phyloP scores from a whole-genome alignment of 2,797 vertebrate species.

The Pogoniulus pusillus region DNA sequence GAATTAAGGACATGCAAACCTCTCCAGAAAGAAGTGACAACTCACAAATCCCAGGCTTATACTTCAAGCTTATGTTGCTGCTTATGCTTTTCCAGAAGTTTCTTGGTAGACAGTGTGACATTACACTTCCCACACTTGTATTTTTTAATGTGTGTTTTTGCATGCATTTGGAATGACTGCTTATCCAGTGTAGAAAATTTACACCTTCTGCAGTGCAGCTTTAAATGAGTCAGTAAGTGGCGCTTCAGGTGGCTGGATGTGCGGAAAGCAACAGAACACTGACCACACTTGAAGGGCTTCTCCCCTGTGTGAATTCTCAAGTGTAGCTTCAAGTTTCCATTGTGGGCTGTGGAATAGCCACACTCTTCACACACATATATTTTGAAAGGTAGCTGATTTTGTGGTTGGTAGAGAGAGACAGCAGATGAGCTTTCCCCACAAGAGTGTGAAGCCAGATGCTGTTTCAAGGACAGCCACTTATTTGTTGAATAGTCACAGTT shows the following conservation, averaged over 20 bases:
- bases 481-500: constrained; percentile 31
- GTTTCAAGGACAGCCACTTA: constrained; percentile 50
- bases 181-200: not conserved
- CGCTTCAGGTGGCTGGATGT: constrained; percentile 62
- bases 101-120: not conserved
- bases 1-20: not conserved
- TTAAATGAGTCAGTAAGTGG: constrained; percentile 38
- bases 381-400: not conserved
- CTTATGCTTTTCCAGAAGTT: not conserved
- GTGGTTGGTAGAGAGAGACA: not conserved
- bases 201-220: constrained; percentile 7
- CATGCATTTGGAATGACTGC: not conserved
- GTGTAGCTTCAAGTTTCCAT: constrained; percentile 41
- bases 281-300: constrained; percentile 23
- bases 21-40: fast-evolving
- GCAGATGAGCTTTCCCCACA: not conserved
- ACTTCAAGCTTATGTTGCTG: not conserved
- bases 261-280: constrained; percentile 39
- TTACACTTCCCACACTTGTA: not conserved
- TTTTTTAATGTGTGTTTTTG: not conserved
- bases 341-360: constrained; percentile 40
- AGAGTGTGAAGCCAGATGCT: not conserved
- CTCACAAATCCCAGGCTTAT: not conserved
- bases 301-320: constrained; percentile 51
- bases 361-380: constrained; percentile 37